Evolutionary conservation across 2,113 vertebrate species (phyloP), one percentile per base, ranked within the genome.

Genomic region (Lipotes vexillifer): DNA sequence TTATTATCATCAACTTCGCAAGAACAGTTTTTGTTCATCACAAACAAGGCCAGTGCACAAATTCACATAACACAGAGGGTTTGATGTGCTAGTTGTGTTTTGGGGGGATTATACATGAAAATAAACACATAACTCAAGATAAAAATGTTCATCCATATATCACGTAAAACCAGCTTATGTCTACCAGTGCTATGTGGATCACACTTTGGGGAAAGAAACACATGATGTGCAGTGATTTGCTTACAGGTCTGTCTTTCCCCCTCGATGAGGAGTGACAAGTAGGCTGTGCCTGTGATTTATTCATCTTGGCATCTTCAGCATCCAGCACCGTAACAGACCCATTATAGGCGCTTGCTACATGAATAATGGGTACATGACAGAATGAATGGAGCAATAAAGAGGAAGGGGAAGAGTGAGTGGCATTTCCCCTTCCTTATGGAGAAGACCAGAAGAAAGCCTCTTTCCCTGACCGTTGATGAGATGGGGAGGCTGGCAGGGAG

Each of bases 191-290:
- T 0, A 5, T 5, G 2, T 11, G 25, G n/a, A 36, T 55, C 63
- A 44, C 5, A 9, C 36, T 25, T 36, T 1, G 29, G 2, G 41
- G 41, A 29, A 36, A 49, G 49, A 44, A 31, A 11, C 0, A 27
- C 0, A 0, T 33, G 49, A 57, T 7, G 1, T 6, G 27, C 6
- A 2, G n/a, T 18, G 66, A 38, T 33, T 31, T 49, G n/a, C 57
- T 55, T 14, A 2, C 5, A 8, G 52, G 63, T 25, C 20, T 59
- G 0, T 29, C 29, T 31, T 18, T 49, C 23, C 27, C 11, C 57
- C 29, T 52, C 0, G 0, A 6, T 2, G 31, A 38, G 66, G 3
- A 31, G 25, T 59, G 8, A 20, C 29, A 71, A 8, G 77, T 3
- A 12, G 61, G 66, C 44, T 21, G 33, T 1, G 31, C 5, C 77